These are phyloP conservation scores for Malurus leucopterus DNA, from an alignment of 2,797 vertebrate species.

Conservation along the genomic window DNA sequence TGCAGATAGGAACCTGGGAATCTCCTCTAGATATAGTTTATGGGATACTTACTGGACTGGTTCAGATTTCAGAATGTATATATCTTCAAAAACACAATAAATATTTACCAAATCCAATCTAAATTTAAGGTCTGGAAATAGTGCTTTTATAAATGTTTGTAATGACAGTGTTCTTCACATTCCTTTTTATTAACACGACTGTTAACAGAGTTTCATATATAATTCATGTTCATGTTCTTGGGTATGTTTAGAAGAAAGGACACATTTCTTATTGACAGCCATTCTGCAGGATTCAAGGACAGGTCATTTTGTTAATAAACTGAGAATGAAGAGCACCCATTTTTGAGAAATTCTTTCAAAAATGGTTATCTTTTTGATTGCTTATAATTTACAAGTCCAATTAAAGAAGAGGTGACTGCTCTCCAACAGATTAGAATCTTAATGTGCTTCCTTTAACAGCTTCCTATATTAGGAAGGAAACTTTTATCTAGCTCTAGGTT, in stretches of 20 bases:
- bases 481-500: neutral
- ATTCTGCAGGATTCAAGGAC: neutral
- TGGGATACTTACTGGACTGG: neutral
- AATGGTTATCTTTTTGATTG: neutral
- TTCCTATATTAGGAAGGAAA: neutral
- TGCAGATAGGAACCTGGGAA: neutral
- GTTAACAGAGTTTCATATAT: neutral
- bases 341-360: neutral
- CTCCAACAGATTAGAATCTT: neutral
- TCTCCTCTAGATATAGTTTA: neutral
- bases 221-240: neutral
- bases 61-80: neutral
- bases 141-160: neutral
- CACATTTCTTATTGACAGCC: neutral
- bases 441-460: neutral
- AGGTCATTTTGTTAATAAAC: neutral
- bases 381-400: neutral
- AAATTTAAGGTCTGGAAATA: neutral
- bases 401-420: neutral
- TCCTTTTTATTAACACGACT: too few relatives aligned
- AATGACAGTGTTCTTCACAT: neutral
- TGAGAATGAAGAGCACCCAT: neutral
- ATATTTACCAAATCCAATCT: neutral
- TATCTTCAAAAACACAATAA: neutral
- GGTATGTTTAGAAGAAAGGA: neutral